Evolutionary conservation across 2,113 vertebrate genomes (phyloP).

Genomic region (Abramis brama): DNA sequence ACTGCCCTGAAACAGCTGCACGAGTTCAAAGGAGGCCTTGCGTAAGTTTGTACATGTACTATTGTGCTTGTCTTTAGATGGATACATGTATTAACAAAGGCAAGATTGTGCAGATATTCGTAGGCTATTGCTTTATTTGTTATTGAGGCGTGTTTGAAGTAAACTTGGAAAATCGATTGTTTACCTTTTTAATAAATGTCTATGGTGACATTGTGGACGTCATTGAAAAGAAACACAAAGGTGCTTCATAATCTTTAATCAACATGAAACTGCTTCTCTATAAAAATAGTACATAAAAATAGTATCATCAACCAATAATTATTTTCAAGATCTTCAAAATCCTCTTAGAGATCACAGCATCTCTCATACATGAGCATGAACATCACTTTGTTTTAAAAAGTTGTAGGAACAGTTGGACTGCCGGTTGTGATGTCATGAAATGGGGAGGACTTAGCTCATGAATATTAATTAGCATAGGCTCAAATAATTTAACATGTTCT

Average conservation of each 20-base stretch:
- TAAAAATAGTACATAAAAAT: conserved; percentile 2
- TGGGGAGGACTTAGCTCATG: neutral
- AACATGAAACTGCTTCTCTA: neutral
- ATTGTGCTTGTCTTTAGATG: neutral
- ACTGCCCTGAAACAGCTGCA: conserved; percentile 6
- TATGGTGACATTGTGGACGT: neutral
- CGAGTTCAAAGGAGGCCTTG: neutral
- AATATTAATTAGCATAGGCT: neutral
- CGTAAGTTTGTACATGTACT: neutral
- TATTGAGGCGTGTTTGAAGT: neutral
- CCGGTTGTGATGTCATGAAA: neutral
- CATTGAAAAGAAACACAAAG: neutral
- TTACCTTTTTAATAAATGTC: neutral
- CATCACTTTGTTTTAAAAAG: neutral
- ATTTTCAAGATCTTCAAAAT: too few species aligned
- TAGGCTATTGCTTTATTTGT: neutral
- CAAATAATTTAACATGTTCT: neutral
- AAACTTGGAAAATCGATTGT: neutral
- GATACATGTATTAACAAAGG: neutral
- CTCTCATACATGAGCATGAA: neutral
- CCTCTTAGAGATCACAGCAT: neutral
- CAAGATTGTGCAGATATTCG: neutral
- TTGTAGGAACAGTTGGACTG: neutral
- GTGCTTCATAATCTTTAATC: neutral
- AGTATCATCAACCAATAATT: neutral